phyloP scores from a whole-genome alignment of 2,113 vertebrate genomes.

The Cynopterus brachyotis region DNA sequence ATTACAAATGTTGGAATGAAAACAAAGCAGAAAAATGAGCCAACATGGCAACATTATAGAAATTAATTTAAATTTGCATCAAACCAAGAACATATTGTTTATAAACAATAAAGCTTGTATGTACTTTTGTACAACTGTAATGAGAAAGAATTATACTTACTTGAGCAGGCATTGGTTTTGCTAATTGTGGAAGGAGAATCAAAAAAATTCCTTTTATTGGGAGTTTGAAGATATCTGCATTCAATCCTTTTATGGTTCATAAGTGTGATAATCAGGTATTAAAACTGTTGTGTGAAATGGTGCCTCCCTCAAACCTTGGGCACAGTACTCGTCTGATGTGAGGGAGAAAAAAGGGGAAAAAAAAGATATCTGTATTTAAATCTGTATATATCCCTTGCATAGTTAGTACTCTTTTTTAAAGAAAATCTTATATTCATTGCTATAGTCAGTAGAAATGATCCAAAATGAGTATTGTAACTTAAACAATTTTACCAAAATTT shows the following conservation, averaged over 20 bases:
- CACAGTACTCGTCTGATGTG: too few species aligned
- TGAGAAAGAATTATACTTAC: not conserved
- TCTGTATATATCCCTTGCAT: not conserved
- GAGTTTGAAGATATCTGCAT: not conserved
- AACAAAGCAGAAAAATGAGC: slow-evolving; percentile 57
- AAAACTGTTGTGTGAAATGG: too few species aligned
- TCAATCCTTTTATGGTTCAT: not conserved
- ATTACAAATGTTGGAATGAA: slow-evolving; percentile 44
- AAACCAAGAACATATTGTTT: slow-evolving; percentile 16
- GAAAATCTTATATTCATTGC: not conserved
- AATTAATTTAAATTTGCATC: slow-evolving; percentile 57
- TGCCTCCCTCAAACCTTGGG: too few species aligned
- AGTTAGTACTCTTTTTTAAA: not conserved
- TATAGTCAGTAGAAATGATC: not conserved
- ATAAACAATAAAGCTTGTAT: slow-evolving; percentile 18
- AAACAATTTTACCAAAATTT: slow-evolving; percentile 5
- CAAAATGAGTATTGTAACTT: not conserved
- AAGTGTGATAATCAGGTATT: too few species aligned
- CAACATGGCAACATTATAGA: slow-evolving; percentile 15
- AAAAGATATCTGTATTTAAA: not conserved
- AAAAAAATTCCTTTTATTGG: slow-evolving; percentile 19
- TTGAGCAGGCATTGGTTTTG: slow-evolving; percentile 37
- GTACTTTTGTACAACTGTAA: slow-evolving; percentile 28
- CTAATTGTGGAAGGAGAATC: not conserved
- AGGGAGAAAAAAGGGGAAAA: too few species aligned